Percentiles rank a stretch among this genome's conserved stretches.
Evolutionary conservation across 2,888 invertebrate species (phyloP).

Genomic region (Phrixothrix hirtus): DNA sequence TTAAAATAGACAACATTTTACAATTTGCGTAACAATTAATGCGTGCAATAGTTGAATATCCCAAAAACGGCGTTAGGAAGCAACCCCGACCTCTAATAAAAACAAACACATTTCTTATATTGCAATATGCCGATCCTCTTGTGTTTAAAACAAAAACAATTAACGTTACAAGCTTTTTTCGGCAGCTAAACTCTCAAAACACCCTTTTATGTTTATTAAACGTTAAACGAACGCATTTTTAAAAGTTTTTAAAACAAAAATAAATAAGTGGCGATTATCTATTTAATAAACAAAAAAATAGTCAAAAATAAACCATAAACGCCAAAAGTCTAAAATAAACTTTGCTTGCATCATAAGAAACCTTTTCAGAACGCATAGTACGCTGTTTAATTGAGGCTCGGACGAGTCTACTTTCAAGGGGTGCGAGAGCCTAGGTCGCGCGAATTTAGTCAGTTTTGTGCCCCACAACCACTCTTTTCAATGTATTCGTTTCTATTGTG

Average conservation of each 20-base stretch:
- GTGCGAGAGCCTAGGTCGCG: constrained; percentile 38
- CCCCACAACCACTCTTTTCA: constrained; percentile 32
- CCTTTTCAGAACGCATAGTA: constrained; percentile 53
- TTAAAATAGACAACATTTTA: too few relatives aligned
- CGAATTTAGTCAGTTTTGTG: constrained; percentile 29
- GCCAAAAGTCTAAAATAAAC: constrained; percentile 39
- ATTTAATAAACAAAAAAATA: constrained; percentile 9
- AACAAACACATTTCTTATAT: background rate
- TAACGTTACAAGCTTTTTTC: background rate
- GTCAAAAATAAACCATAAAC: constrained; percentile 35
- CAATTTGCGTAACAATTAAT: too few relatives aligned
- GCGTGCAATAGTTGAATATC: too few relatives aligned
- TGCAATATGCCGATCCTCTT: background rate
- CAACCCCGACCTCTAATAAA: background rate
- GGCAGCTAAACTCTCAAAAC: background rate
- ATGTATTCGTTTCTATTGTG: constrained; percentile 33
- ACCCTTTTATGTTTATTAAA: background rate
- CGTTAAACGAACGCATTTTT: background rate
- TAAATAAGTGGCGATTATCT: too few relatives aligned
- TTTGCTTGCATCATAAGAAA: constrained; percentile 36
- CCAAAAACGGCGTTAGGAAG: background rate
- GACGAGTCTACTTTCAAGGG: constrained; percentile 51
- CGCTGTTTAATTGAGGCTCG: constrained; percentile 54
- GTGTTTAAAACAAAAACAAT: background rate
- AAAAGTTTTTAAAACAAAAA: too few relatives aligned